Base-by-base conservation (phyloP, 2,113 vertebrate genomes). In the Procavia capensis region DNA sequence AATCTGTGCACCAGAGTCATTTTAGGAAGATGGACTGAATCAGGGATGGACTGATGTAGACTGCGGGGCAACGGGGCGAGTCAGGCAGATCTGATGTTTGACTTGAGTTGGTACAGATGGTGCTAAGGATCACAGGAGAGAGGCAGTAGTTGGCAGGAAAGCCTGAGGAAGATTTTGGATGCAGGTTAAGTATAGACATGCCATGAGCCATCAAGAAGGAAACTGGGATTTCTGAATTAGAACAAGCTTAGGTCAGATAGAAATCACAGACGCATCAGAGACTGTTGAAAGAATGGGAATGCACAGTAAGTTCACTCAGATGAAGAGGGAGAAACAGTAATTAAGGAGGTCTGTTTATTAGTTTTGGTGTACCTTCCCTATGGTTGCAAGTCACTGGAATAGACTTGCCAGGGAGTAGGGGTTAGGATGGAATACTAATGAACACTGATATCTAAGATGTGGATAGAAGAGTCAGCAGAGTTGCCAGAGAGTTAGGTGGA, bases 141-240 rank as follows among this genome's bases (percentile, higher is more conserved):
- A 39, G 50, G 7, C 0, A 4, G 4, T 20, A 2, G 27, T 43
- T 57, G 22, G 4, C 45, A 6, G 1, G 11, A 50, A 66, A n/a
- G 31, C n/a, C 3, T 22, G 27, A 64, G 27, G 83, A 74, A 54
- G 54, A 39, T 34, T 74, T 90, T 54, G 59, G 43, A n/a, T 2
- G 2, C 24, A 27, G 34, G 50, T 93, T 93, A 14, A 94, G 11
- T 27, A 34, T 6, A 61, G 54, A 82, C 41, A 6, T 3, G 39
- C 31, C 8, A 0, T 59, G 61, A 11, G 1, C 1, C 36, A 17
- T 63, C 24, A 22, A 57, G n/a, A 5, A 70, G 50, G 80, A 95
- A 70, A 43, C 9, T 6, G 19, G 34, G 59, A 9, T 24, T 57
- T 89, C 59, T 39, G 41, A 54, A 9, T 70, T 61, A 22, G 54